Conservation (phyloP, 23 tunicate species). For the Oikopleura dioica region DNA sequence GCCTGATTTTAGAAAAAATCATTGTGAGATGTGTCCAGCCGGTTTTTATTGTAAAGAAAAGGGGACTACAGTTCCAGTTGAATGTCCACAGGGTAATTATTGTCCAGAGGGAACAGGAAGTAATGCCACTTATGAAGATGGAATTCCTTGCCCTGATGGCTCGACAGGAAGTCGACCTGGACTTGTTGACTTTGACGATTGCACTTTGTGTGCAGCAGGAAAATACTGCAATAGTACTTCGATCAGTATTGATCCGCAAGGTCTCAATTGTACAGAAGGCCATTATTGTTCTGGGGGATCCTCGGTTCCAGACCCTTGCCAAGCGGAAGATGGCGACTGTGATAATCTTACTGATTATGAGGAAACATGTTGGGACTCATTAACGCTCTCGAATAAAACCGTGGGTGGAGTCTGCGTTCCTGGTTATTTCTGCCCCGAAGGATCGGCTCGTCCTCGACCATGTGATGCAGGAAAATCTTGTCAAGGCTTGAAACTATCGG, state of each 20-base stretch:
- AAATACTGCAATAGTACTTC: conserved; percentile 42
- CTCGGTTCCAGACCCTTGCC: conserved; percentile 24
- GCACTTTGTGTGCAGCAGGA: conserved; percentile 48
- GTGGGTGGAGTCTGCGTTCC: conserved; percentile 24
- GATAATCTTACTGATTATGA: neutral
- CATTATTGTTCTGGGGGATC: conserved; percentile 50
- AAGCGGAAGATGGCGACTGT: conserved; percentile 33
- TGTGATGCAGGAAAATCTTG: conserved; percentile 25
- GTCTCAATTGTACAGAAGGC: conserved; percentile 56
- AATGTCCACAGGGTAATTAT: conserved; percentile 36
- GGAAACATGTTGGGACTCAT: too few species aligned
- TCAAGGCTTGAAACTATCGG: conserved; percentile 5
- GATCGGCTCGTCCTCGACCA: conserved; percentile 32
- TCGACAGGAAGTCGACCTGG: neutral
- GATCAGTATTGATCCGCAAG: neutral
- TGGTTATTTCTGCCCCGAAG: conserved; percentile 63
- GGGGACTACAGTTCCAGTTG: conserved; percentile 25
- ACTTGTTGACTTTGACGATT: conserved; percentile 12
- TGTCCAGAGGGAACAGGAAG: conserved; percentile 37
- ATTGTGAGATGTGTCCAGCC: conserved; percentile 51
- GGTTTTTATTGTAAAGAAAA: conserved; percentile 37
- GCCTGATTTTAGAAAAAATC: neutral
- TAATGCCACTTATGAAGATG: neutral
- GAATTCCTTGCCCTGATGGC: neutral
- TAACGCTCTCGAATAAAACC: too few species aligned